These are phyloP conservation scores for Stegostoma tigrinum DNA, from an alignment of 2,113 vertebrate species.

Conservation along the genomic window DNA sequence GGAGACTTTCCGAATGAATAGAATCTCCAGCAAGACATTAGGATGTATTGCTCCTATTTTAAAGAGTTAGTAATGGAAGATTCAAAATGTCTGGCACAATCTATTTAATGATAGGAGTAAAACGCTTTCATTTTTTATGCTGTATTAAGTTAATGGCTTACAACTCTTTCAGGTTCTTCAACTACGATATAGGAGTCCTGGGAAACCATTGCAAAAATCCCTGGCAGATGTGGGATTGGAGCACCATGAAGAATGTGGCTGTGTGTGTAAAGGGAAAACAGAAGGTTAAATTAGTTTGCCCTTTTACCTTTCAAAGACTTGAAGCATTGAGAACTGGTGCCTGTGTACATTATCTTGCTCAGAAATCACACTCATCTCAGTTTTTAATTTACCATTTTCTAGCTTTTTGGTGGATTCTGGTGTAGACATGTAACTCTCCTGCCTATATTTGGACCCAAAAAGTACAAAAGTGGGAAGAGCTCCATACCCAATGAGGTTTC, in stretches of 20 bases:
- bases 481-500: background rate
- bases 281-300: constrained; percentile 61
- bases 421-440: constrained; percentile 46
- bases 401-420: constrained; percentile 50
- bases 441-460: constrained; percentile 15
- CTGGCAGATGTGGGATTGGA: constrained; percentile 86
- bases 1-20: background rate
- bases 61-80: background rate
- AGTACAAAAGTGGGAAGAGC: constrained; percentile 43
- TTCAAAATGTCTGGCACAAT: background rate
- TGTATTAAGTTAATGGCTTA: constrained; percentile 38
- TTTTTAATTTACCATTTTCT: constrained; percentile 54
- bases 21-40: background rate
- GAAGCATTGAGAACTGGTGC: constrained; percentile 53
- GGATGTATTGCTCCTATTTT: background rate
- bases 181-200: constrained; percentile 74
- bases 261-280: constrained; percentile 76
- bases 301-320: constrained; percentile 46
- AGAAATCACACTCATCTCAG: constrained; percentile 62
- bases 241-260: constrained; percentile 91
- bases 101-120: background rate
- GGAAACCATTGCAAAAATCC: constrained; percentile 77
- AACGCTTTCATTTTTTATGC: background rate
- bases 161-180: constrained; percentile 73
- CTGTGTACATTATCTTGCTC: constrained; percentile 54